Conservation (phyloP, 64 coral and sea anemone genomes). For the Pocillopora damicornis region DNA sequence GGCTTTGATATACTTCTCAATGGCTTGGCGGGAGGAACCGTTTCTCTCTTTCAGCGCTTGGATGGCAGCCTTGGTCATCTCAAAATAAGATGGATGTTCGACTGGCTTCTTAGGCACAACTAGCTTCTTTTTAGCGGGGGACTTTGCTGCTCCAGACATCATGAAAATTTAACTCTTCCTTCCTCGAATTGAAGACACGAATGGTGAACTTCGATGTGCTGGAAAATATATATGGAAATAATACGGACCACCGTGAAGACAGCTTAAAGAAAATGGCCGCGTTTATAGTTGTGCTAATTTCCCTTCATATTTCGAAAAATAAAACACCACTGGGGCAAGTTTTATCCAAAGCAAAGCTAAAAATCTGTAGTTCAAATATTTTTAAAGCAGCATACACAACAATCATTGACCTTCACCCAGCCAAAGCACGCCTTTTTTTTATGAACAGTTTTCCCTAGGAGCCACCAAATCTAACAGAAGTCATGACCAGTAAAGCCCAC, state of each 20-base stretch:
- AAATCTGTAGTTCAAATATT: not conserved
- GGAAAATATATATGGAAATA: not conserved
- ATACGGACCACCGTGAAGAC: not conserved
- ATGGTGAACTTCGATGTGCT: not conserved
- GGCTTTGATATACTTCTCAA: slow-evolving; percentile 46
- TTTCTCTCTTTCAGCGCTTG: slow-evolving; percentile 18
- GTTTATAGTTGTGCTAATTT: not conserved
- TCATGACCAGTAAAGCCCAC: not conserved
- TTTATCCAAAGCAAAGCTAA: not conserved
- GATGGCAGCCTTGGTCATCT: slow-evolving; percentile 26
- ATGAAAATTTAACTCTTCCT: not conserved
- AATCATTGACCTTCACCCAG: not conserved
- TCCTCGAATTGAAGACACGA: not conserved
- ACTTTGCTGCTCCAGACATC: not conserved
- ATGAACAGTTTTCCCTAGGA: not conserved
- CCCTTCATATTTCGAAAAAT: not conserved
- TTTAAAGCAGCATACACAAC: not conserved
- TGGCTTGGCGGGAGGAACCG: slow-evolving; percentile 50
- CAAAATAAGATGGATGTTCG: slow-evolving; percentile 18
- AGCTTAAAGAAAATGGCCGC: not conserved
- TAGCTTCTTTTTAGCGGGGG: slow-evolving; percentile 25
- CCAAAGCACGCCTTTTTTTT: too few species aligned
- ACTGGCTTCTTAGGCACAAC: not conserved
- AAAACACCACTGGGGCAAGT: not conserved
- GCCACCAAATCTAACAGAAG: not conserved